phyloP scores from a whole-genome alignment of 2,113 vertebrate species.

The Ifrita kowaldi region DNA sequence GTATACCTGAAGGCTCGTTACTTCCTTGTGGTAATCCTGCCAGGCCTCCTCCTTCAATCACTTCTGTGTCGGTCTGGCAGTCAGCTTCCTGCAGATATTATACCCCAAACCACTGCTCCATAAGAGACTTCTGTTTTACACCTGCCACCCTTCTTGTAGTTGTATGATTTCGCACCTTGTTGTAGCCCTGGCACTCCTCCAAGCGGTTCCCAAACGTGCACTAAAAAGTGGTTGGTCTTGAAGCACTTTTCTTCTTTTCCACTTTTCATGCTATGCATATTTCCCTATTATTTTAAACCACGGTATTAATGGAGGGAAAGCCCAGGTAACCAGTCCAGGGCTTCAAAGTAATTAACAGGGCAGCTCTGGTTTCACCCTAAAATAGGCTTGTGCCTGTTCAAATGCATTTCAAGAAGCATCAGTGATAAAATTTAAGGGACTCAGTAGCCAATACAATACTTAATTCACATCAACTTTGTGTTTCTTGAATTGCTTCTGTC shows the following conservation, averaged over 20 bases:
- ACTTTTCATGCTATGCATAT: background rate
- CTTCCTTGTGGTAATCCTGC: conserved; percentile 43
- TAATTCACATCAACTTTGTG: background rate
- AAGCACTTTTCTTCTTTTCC: conserved; percentile 15
- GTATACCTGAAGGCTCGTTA: conserved; percentile 28
- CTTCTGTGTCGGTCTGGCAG: conserved; percentile 38
- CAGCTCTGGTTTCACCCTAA: background rate
- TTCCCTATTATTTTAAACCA: conserved; percentile 29
- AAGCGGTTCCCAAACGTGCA: background rate
- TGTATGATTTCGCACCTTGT: conserved; percentile 51
- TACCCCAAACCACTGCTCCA: conserved; percentile 25
- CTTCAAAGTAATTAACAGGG: background rate
- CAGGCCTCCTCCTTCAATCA: conserved; percentile 37
- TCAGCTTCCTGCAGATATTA: conserved; percentile 34
- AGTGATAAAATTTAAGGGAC: background rate
- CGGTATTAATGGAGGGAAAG: background rate
- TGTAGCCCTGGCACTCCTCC: conserved; percentile 21
- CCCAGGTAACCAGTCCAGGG: background rate
- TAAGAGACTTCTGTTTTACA: conserved; percentile 64
- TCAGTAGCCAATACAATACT: background rate
- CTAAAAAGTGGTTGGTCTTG: conserved; percentile 50
- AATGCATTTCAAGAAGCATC: background rate
- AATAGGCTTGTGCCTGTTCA: background rate
- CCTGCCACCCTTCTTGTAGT: conserved; percentile 51
- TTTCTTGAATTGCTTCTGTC: background rate